A percentile compares a stretch with the other conserved stretches of the same genome.
phyloP scores from a whole-genome alignment of 2,888 invertebrate genomes.

The Dryococelus australis region DNA sequence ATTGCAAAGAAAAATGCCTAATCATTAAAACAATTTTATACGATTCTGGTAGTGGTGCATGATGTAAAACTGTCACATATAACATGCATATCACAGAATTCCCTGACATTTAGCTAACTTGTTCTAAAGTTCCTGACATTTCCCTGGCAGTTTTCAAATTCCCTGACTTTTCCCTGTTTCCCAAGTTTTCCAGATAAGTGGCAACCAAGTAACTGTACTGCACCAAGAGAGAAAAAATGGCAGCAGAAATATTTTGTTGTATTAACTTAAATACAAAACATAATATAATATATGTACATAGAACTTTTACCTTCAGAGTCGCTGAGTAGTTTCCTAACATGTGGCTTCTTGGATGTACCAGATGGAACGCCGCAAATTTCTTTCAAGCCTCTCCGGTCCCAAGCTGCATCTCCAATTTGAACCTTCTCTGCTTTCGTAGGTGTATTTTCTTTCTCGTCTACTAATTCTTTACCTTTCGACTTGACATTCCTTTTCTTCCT shows the following conservation, averaged over 20 bases:
- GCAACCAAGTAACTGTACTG: too few species aligned
- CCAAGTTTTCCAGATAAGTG: too few species aligned
- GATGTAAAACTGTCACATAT: too few species aligned
- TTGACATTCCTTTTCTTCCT: conserved; percentile 29
- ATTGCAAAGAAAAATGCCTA: too few species aligned
- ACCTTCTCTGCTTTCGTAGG: neutral
- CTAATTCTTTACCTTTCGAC: conserved; percentile 1
- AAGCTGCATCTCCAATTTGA: neutral
- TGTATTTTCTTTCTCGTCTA: conserved; percentile 18
- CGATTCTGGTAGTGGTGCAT: too few species aligned
- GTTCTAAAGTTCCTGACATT: too few species aligned
- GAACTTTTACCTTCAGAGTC: neutral
- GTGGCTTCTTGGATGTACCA: neutral
- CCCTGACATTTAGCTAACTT: too few species aligned
- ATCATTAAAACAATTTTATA: too few species aligned
- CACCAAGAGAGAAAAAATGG: neutral
- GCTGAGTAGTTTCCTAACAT: neutral
- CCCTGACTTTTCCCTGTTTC: too few species aligned
- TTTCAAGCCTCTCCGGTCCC: neutral
- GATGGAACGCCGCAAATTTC: neutral
- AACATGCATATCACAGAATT: too few species aligned
- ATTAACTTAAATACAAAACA: neutral
- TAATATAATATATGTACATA: neutral
- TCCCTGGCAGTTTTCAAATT: too few species aligned
- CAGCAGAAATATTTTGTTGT: neutral